phyloP scores from a whole-genome alignment of 2,888 invertebrate species.

The Seira musarum region DNA sequence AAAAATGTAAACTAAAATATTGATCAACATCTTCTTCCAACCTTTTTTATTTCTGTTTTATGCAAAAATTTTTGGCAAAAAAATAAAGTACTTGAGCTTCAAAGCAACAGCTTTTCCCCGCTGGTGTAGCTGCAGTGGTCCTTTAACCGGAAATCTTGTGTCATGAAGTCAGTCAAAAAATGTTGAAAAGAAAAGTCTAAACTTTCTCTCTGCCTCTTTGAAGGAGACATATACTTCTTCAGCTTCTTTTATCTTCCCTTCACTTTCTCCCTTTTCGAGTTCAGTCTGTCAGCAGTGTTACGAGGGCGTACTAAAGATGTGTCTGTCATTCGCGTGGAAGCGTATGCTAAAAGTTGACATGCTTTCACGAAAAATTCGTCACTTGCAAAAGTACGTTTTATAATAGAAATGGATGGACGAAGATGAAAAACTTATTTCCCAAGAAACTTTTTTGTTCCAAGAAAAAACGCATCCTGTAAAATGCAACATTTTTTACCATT shows the following conservation, averaged over 20 bases:
- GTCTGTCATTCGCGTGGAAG: constrained; percentile 11
- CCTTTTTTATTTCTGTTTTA: neutral
- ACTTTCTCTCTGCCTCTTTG: constrained; percentile 1
- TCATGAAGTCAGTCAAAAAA: neutral
- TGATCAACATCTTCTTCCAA: neutral
- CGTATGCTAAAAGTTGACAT: constrained; percentile 18
- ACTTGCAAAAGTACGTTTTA: constrained; percentile 18
- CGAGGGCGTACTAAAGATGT: neutral
- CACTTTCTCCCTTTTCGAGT: neutral
- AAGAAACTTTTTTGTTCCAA: neutral
- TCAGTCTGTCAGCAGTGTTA: neutral
- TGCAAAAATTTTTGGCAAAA: neutral
- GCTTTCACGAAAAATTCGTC: constrained; percentile 37
- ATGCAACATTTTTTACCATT: constrained; percentile 7
- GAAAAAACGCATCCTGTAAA: constrained; percentile 21
- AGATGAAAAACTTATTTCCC: constrained; percentile 27
- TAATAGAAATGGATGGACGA: constrained; percentile 9
- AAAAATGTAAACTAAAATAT: constrained; percentile 1
- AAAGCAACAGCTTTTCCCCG: constrained; percentile 2
- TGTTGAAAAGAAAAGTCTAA: neutral
- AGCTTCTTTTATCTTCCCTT: neutral
- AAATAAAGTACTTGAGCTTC: neutral
- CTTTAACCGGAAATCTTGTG: neutral
- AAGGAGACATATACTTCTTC: neutral
- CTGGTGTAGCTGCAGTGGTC: constrained; percentile 1